phyloP scores from a whole-genome alignment of 2,888 invertebrate genomes.

The Eilema sororculum region DNA sequence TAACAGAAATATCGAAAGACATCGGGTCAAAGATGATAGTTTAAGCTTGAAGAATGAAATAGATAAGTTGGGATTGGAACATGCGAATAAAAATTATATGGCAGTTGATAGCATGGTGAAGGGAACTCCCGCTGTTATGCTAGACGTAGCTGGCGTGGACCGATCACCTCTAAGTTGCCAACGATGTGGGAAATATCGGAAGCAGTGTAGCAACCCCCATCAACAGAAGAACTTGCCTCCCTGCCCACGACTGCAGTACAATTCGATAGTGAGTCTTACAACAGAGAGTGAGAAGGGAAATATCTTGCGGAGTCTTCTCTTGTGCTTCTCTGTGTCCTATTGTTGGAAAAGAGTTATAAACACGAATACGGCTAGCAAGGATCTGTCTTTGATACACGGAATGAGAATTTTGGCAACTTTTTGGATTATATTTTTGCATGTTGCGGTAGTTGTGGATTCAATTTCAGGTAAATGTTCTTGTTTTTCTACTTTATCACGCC shows the following conservation, averaged over 20 bases:
- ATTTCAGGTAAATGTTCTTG: conserved; percentile 82
- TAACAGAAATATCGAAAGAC: conserved; percentile 53
- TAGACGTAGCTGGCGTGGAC: conserved; percentile 75
- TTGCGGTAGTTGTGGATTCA: conserved; percentile 88
- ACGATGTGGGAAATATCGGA: conserved; percentile 79
- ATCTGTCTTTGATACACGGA: conserved; percentile 87
- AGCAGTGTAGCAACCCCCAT: conserved; percentile 69
- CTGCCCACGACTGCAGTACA: conserved; percentile 72
- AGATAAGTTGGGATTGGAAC: conserved; percentile 60
- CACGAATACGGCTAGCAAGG: conserved; percentile 81
- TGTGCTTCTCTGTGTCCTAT: conserved; percentile 78
- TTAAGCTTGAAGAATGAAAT: conserved; percentile 48
- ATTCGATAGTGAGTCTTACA: conserved; percentile 69
- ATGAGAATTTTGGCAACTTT: conserved; percentile 88
- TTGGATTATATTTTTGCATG: conserved; percentile 89
- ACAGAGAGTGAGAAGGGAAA: conserved; percentile 67
- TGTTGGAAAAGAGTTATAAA: conserved; percentile 79
- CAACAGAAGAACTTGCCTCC: conserved; percentile 58
- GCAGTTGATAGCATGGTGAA: conserved; percentile 65
- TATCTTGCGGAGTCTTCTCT: conserved; percentile 64
- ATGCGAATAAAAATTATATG: conserved; percentile 64
- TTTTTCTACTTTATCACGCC: no score
- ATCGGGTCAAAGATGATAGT: conserved; percentile 40
- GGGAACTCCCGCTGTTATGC: conserved; percentile 72
- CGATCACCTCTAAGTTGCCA: conserved; percentile 69